Base-by-base conservation (phyloP, 2,113 vertebrate species). In the Phaethornis superciliosus region DNA sequence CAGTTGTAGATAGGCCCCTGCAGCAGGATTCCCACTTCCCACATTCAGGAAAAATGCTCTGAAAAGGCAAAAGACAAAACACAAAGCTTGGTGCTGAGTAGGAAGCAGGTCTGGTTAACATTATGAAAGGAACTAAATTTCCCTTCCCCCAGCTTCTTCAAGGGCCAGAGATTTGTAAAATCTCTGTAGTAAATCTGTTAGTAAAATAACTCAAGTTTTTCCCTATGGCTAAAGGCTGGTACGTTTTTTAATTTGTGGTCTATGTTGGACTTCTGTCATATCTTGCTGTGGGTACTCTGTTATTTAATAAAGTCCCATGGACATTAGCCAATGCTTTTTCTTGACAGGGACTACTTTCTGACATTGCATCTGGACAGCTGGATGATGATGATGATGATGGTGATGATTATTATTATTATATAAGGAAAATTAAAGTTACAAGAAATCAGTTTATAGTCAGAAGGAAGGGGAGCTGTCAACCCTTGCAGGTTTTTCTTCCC, bases 321-420 rank as follows among this genome's bases (percentile, higher is more conserved):
- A 90, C 85, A 81, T n/a, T n/a, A 27, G 80, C 85, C 88, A 96
- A 16, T 60, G 65, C 72, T 52, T 93, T 83, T 77, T 40, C 90
- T 87, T 90, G 90, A 83, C 76, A 77, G 44, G 26, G 76, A 44
- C 85, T 63, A 9, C 26, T 71, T 92, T 94, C 76, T 86, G 72
- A 67, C n/a, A 75, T 35, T 63, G 83, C 89, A 96, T 84, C 89
- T 94, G 94, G 93, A 63, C 93, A 94, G 46, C 15, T 15, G n/a
- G n/a, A n/a, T n/a, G n/a, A n/a, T n/a, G n/a, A n/a, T n/a, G n/a
- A n/a, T n/a, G n/a, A n/a, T n/a, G n/a, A n/a, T n/a, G n/a, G n/a
- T n/a, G n/a, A n/a, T n/a, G n/a, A n/a, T n/a, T 40, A 40, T 40
- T 40, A 40, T 40, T 40, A 40, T 40, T 40, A 40, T 40, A 64